These are phyloP conservation scores for Lamproptera curius DNA, from an alignment of 2,888 invertebrate genomes.

Conservation along the genomic window DNA sequence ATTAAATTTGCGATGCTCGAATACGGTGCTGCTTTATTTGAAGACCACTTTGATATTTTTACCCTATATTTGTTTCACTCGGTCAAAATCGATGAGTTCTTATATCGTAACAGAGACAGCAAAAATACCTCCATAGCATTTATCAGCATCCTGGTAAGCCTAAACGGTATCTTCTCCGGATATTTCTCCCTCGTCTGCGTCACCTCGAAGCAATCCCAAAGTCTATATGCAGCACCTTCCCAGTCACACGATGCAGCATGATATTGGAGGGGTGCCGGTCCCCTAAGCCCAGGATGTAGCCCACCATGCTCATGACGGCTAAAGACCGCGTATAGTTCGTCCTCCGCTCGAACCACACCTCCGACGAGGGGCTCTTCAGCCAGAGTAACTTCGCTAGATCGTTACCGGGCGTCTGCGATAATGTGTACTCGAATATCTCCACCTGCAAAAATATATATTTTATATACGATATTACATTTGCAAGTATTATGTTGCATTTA, in stretches of 20 bases:
- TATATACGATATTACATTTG: too few relatives aligned
- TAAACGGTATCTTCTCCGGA: slow-evolving; percentile 99
- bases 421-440: slow-evolving; percentile 98
- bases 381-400: slow-evolving; percentile 95
- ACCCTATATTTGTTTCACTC: too few relatives aligned
- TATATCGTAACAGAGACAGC: too few relatives aligned
- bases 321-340: slow-evolving; percentile 99
- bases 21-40: too few relatives aligned
- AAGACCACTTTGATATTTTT: too few relatives aligned
- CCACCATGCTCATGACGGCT: slow-evolving; percentile 99
- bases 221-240: slow-evolving; percentile 99
- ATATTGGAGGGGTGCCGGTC: slow-evolving; percentile 99
- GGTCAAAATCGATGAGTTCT: too few relatives aligned
- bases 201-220: slow-evolving; percentile 99
- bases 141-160: slow-evolving; percentile 97
- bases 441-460: slow-evolving; percentile 55
- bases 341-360: slow-evolving; percentile 99
- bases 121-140: slow-evolving; percentile 98
- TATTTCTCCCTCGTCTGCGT: slow-evolving; percentile 99
- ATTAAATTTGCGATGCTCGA: too few relatives aligned
- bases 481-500: too few relatives aligned
- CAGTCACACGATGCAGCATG: slow-evolving; percentile 98
- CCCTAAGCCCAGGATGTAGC: slow-evolving; percentile 97
- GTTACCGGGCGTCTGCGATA: slow-evolving; percentile 96
- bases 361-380: slow-evolving; percentile 97